Evolutionary conservation across 2,888 invertebrate species (phyloP).

Genomic region (Vannuccia rotundouncinata): DNA sequence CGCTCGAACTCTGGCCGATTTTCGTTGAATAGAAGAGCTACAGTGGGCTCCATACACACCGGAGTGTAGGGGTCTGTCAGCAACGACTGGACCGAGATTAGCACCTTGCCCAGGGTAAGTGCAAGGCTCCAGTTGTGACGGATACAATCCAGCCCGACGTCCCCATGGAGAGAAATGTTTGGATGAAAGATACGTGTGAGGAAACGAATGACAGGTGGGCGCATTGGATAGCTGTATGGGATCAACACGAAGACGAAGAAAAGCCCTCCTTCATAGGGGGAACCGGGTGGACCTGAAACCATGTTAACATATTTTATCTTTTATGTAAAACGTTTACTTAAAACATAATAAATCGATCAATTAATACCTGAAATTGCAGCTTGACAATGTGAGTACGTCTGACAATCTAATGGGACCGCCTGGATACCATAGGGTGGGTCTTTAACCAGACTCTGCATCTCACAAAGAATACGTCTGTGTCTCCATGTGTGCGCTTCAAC

Average conservation of each 20-base stretch:
- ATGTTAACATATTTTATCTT: no score
- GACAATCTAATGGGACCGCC: no score
- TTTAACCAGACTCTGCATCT: no score
- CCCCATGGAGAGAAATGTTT: slow-evolving; percentile 86
- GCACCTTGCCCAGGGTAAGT: slow-evolving; percentile 71
- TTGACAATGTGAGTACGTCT: no score
- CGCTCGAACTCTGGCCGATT: slow-evolving; percentile 70
- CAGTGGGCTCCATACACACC: slow-evolving; percentile 79
- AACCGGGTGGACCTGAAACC: slow-evolving; percentile 84
- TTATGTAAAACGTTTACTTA: no score
- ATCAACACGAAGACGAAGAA: slow-evolving; percentile 84
- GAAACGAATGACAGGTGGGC: slow-evolving; percentile 81
- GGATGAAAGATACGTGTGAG: slow-evolving; percentile 80
- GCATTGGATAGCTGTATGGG: slow-evolving; percentile 74
- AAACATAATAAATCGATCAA: no score
- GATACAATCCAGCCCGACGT: slow-evolving; percentile 88
- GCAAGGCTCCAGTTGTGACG: slow-evolving; percentile 94
- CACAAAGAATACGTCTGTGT: no score
- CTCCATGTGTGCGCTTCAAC: no score
- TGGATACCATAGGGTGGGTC: no score
- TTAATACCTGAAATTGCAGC: no score
- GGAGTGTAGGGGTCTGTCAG: slow-evolving; percentile 73
- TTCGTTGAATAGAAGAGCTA: slow-evolving; percentile 71
- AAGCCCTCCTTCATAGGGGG: slow-evolving; percentile 85
- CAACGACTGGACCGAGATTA: slow-evolving; percentile 56